These are phyloP conservation scores for Parnassius orleans DNA, from an alignment of 2,888 invertebrate genomes.

Conservation along the genomic window DNA sequence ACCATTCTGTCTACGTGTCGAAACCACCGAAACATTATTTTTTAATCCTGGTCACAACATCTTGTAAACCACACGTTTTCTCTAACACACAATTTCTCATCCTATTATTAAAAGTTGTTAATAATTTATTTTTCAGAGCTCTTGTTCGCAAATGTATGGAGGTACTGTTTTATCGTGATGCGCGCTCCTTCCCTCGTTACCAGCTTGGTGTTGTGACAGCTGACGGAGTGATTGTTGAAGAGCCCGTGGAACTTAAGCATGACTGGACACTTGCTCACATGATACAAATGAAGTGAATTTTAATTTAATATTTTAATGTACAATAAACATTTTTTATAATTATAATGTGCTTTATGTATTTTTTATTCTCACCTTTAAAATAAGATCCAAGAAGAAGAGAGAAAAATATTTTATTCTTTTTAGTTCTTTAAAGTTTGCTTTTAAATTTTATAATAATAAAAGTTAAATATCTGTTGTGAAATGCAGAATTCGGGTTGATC, in stretches of 20 bases:
- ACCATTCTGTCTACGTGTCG: neutral
- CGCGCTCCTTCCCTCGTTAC: conserved; percentile 89
- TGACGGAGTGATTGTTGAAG: conserved; percentile 85
- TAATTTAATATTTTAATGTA: conserved; percentile 17
- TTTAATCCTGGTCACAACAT: too few species aligned
- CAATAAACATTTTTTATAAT: conserved; percentile 30
- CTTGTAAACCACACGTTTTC: too few species aligned
- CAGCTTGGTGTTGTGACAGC: conserved; percentile 83
- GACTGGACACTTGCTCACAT: conserved; percentile 91
- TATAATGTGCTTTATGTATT: conserved; percentile 15
- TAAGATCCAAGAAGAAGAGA: too few species aligned
- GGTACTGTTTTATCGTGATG: conserved; percentile 95
- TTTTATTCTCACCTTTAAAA: neutral
- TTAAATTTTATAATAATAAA: too few species aligned
- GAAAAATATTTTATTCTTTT: too few species aligned
- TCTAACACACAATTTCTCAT: neutral
- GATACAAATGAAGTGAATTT: conserved; percentile 75
- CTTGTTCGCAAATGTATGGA: conserved; percentile 91
- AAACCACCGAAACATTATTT: too few species aligned
- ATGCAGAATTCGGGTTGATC: too few species aligned
- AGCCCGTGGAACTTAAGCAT: conserved; percentile 85
- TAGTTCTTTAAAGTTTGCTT: too few species aligned
- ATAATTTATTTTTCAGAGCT: conserved; percentile 50
- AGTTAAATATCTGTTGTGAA: too few species aligned
- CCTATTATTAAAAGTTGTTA: neutral